Percentiles rank a stretch among this genome's conserved stretches.
Conservation (phyloP, 2,888 invertebrate species). For the Didymodactylos carnosus region DNA sequence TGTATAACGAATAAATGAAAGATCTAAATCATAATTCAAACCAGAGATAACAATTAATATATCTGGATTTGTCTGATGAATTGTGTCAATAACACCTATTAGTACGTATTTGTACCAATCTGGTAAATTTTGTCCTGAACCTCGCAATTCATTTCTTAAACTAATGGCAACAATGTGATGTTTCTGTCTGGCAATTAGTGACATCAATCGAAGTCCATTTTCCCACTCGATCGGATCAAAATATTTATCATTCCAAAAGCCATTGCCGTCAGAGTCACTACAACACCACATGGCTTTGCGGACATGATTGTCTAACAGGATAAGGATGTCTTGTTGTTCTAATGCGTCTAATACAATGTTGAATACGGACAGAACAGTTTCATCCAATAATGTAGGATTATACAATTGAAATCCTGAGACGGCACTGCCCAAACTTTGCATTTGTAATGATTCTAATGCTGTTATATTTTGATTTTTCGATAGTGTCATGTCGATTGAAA, state of each 20-base stretch:
- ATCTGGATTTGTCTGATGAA: not conserved
- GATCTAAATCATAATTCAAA: not conserved
- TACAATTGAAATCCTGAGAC: not conserved
- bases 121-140: not conserved
- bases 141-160: not conserved
- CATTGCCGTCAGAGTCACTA: not conserved
- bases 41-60: not conserved
- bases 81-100: not conserved
- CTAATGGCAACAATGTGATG: not conserved
- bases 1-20: not conserved
- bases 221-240: not conserved
- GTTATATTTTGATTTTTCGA: not conserved
- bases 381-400: not conserved
- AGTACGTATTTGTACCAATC: not conserved
- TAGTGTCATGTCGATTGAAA: not conserved
- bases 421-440: not conserved
- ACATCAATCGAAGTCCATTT: not conserved
- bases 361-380: not conserved
- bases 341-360: not conserved
- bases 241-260: not conserved
- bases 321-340: not conserved
- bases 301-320: not conserved
- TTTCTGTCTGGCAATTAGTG: not conserved
- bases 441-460: not conserved
- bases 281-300: not conserved